Percentiles rank a stretch among this genome's conserved stretches.
Evolutionary conservation across 2,888 invertebrate genomes (phyloP).

Genomic region (Boloria euphrosyne): DNA sequence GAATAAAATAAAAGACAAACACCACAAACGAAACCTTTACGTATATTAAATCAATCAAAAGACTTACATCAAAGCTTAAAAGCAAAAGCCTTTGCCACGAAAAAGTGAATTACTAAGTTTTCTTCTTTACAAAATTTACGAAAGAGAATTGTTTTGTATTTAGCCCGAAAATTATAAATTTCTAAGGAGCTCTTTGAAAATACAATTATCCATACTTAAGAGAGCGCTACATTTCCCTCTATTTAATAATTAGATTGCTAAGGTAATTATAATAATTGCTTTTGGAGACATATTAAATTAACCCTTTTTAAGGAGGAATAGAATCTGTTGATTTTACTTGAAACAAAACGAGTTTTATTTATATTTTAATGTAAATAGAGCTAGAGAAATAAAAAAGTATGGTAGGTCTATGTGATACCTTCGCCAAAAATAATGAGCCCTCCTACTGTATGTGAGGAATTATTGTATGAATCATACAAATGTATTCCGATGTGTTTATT

Average conservation of each 20-base stretch:
- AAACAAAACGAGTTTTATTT: not conserved
- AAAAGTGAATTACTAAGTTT: conserved; percentile 26
- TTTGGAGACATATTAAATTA: conserved; percentile 71
- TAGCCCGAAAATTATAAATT: conserved; percentile 61
- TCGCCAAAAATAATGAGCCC: too few relatives aligned
- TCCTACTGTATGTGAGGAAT: too few relatives aligned
- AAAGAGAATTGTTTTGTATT: conserved; percentile 47
- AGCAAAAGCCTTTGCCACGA: conserved; percentile 7
- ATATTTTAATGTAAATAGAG: conserved; percentile 6
- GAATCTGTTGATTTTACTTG: conserved; percentile 8
- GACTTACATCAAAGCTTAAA: conserved; percentile 23
- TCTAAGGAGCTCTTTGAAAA: conserved; percentile 68
- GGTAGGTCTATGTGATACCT: too few relatives aligned
- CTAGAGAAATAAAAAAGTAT: conserved; percentile 38
- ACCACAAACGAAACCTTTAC: not conserved
- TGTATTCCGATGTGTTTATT: too few relatives aligned
- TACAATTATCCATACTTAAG: conserved; percentile 69
- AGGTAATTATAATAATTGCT: conserved; percentile 78
- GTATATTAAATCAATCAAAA: conserved; percentile 16
- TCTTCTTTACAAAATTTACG: conserved; percentile 38
- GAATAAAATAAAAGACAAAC: not conserved
- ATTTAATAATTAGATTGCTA: conserved; percentile 68
- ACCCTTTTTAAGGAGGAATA: conserved; percentile 48
- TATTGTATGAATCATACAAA: too few relatives aligned
- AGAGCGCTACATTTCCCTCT: conserved; percentile 62